Evolutionary conservation across 2,797 vertebrate genomes (phyloP).

Genomic region (Xenopus petersii): DNA sequence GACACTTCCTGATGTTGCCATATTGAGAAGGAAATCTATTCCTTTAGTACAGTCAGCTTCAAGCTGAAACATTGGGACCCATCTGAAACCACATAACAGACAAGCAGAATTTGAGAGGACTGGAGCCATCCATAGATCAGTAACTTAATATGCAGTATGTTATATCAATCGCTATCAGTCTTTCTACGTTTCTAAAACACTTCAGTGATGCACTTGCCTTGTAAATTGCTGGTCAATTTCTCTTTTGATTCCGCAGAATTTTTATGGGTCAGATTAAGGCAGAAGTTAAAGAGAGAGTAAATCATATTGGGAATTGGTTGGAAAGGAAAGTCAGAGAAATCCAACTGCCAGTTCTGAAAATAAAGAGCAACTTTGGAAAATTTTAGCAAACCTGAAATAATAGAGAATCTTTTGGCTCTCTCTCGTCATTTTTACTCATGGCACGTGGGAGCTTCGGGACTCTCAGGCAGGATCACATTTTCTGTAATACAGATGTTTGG

Average conservation of each 20-base stretch:
- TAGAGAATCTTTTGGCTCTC: conserved; percentile 1
- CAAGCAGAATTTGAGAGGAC: conserved; percentile 43
- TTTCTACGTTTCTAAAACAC: not conserved
- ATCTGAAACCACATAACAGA: conserved; percentile 30
- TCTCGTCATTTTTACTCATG: not conserved
- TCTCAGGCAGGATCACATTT: conserved; percentile 5
- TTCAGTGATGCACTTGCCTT: not conserved
- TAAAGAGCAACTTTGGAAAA: not conserved
- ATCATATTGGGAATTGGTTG: not conserved
- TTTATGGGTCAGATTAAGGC: not conserved
- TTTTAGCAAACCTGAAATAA: conserved; percentile 5
- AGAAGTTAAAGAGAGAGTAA: not conserved
- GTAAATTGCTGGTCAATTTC: not conserved
- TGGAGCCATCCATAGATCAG: not conserved
- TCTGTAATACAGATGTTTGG: not conserved
- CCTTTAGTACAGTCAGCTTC: conserved; percentile 53
- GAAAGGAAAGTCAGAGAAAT: not conserved
- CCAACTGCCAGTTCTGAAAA: not conserved
- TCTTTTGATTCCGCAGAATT: not conserved
- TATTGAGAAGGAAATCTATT: conserved; percentile 61
- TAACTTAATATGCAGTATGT: not conserved
- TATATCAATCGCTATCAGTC: not conserved
- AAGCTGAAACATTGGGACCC: conserved; percentile 49
- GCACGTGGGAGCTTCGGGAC: not conserved
- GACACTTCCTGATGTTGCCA: conserved; percentile 66